Evolutionary conservation across 2,113 vertebrate genomes (phyloP).

Genomic region (Nibea albiflora): DNA sequence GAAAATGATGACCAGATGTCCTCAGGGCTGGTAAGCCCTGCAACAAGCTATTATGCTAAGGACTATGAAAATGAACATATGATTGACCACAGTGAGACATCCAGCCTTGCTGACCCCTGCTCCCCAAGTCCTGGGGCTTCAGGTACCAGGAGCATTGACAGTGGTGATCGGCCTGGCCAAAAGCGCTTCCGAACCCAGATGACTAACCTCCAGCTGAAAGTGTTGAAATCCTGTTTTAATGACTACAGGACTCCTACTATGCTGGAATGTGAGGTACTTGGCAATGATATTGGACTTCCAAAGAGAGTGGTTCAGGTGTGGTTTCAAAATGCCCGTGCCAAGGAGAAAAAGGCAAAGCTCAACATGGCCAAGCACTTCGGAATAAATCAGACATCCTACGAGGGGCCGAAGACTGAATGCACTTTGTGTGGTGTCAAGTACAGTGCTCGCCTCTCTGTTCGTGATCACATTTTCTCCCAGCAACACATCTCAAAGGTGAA

Average conservation of each 20-base stretch:
- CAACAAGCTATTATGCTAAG: constrained; percentile 95
- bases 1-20: constrained; percentile 99
- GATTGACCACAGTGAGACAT: constrained; percentile 98
- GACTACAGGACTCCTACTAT: constrained; percentile 99
- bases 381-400: constrained; percentile 98
- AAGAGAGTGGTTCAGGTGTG: constrained; percentile 99
- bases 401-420: constrained; percentile 99
- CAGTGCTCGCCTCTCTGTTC: constrained; percentile 96
- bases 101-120: constrained; percentile 96
- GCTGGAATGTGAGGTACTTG: constrained; percentile 99
- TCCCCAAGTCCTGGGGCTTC: constrained; percentile 96
- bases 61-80: constrained; percentile 97
- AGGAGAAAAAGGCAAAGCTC: constrained; percentile 99
- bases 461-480: constrained; percentile 99
- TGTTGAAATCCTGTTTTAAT: constrained; percentile 98
- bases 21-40: constrained; percentile 96
- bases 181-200: constrained; percentile 99
- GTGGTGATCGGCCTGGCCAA: constrained; percentile 95
- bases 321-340: constrained; percentile 99
- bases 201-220: constrained; percentile 98
- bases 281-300: constrained; percentile 99
- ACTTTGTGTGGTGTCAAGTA: constrained; percentile 99
- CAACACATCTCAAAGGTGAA: constrained; percentile 99
- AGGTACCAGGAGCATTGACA: constrained; percentile 92
- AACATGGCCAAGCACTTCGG: constrained; percentile 99